Evolutionary conservation across 37 sponge, comb jelly and placozoan species (phyloP).

Genomic region (Halichondria panicea): DNA sequence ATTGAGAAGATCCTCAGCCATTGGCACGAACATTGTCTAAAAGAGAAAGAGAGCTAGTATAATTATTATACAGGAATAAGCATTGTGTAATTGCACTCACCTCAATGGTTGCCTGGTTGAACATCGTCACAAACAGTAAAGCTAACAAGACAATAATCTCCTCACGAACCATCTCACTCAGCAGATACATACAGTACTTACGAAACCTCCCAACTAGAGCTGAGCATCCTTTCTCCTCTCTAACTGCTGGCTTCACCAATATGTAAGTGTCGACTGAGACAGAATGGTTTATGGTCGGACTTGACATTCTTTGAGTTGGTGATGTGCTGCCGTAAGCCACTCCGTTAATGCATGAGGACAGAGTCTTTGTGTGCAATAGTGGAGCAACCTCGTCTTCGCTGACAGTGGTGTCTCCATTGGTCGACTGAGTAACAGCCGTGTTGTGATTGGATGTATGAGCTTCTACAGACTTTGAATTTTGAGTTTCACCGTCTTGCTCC

Average conservation of each 20-base stretch:
- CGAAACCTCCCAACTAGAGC: neutral
- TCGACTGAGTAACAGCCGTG: neutral
- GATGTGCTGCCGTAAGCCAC: no score
- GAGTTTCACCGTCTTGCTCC: neutral
- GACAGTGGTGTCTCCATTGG: neutral
- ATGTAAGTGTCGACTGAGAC: neutral
- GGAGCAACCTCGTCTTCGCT: neutral
- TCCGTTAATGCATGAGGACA: no score
- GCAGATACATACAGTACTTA: neutral
- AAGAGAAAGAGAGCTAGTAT: neutral
- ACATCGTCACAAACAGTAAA: conserved; percentile 66
- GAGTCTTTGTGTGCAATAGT: no score
- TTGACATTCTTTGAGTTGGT: neutral
- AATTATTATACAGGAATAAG: neutral
- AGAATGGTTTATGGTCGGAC: neutral
- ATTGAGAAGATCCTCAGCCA: conserved; percentile 45
- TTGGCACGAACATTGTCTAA: conserved; percentile 78
- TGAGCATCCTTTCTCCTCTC: neutral
- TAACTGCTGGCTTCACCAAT: neutral
- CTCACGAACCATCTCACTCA: conserved; percentile 54
- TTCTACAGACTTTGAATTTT: neutral
- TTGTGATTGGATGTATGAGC: neutral
- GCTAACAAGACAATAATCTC: conserved; percentile 73
- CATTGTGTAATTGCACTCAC: conserved; percentile 43
- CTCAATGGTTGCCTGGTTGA: conserved; percentile 80